Conservation (phyloP, 2,797 vertebrate species). For the Aulostomus chinensis region DNA sequence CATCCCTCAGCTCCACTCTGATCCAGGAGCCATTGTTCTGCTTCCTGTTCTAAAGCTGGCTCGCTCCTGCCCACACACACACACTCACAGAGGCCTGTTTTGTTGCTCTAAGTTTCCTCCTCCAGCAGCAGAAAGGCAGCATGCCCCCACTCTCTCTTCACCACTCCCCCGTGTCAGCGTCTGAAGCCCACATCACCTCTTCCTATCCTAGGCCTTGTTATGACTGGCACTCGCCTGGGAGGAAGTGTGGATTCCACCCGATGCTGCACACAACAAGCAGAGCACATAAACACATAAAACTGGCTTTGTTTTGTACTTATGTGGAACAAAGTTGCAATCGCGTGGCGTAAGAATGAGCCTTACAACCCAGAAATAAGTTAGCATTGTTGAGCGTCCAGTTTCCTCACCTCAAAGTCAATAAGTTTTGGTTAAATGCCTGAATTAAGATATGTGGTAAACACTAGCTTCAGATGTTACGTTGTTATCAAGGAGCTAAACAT, state of each 20-base stretch:
- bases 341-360: no score
- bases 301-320: no score
- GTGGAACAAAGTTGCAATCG: no score
- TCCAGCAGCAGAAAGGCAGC: conserved; percentile 44
- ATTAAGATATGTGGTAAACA: no score
- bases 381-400: no score
- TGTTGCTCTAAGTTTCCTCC: conserved; percentile 56
- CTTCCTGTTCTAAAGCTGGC: conserved; percentile 77
- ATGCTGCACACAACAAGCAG: background rate
- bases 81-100: no score
- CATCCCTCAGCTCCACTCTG: conserved; percentile 41
- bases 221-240: conserved; percentile 47
- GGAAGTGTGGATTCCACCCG: conserved; percentile 19
- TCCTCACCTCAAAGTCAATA: no score
- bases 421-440: no score
- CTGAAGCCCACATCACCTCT: conserved; percentile 61
- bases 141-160: conserved; percentile 12
- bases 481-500: no score
- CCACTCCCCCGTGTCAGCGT: conserved; percentile 13
- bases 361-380: no score
- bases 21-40: conserved; percentile 64
- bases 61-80: conserved; percentile 11
- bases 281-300: no score
- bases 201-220: conserved; percentile 71
- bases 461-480: no score